A percentile compares a stretch with the other conserved stretches of the same genome.
Conservation (phyloP, 2,888 invertebrate genomes). For the Watsonalla cultraria region DNA sequence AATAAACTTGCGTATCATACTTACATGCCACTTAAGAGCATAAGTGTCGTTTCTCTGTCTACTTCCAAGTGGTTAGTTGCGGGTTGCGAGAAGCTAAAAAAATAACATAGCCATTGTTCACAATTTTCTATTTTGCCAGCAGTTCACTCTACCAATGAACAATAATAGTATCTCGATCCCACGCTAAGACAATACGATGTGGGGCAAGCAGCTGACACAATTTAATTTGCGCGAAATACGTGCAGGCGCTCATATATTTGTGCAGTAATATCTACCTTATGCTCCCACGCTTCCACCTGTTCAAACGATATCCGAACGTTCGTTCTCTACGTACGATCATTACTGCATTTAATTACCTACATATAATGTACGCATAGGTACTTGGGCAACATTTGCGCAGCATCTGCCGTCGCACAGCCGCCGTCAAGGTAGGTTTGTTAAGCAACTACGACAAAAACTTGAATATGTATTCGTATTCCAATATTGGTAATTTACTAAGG, state of each 20-base stretch:
- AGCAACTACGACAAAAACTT: neutral
- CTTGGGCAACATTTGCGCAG: conserved; percentile 23
- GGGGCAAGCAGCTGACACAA: conserved; percentile 75
- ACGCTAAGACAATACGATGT: conserved; percentile 72
- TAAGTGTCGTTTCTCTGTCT: conserved; percentile 15
- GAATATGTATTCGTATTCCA: neutral
- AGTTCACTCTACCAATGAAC: conserved; percentile 50
- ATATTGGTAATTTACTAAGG: neutral
- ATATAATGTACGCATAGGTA: neutral
- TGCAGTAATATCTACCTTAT: conserved; percentile 42
- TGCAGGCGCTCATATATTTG: conserved; percentile 32
- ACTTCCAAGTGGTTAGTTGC: conserved; percentile 16
- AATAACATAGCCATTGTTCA: conserved; percentile 55
- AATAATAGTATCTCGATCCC: conserved; percentile 64
- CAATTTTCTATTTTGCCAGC: conserved; percentile 69
- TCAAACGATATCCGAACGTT: conserved; percentile 21
- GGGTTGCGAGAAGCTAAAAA: conserved; percentile 50
- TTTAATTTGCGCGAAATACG: conserved; percentile 66
- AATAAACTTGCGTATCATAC: conserved; percentile 2
- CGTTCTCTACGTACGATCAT: conserved; percentile 1
- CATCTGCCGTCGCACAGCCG: conserved; percentile 43
- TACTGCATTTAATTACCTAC: neutral
- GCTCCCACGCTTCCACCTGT: conserved; percentile 58
- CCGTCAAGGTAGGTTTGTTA: conserved; percentile 29
- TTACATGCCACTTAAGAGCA: conserved; percentile 20